These are phyloP conservation scores for Diplodus sargus DNA, from an alignment of 2,797 vertebrate species.

Conservation along the genomic window DNA sequence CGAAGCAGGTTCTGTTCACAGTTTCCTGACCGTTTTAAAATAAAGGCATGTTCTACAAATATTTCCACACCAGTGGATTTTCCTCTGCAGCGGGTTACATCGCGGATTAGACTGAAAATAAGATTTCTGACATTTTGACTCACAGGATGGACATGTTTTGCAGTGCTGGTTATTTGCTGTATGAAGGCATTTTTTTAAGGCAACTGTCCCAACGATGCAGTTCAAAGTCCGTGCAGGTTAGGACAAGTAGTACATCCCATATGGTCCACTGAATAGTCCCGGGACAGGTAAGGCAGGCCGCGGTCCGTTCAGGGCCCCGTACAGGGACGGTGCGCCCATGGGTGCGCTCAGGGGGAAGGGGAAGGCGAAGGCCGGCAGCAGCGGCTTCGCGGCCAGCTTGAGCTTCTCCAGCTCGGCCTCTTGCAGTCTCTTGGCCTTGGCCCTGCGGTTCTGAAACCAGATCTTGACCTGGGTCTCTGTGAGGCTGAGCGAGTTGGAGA, in stretches of 20 bases:
- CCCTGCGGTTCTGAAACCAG: conserved; percentile 91
- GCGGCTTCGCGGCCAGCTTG: conserved; percentile 87
- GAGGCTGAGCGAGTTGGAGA: conserved; percentile 88
- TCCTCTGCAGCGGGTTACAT: conserved; percentile 1
- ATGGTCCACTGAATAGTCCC: conserved; percentile 86
- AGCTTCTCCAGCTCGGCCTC: conserved; percentile 89
- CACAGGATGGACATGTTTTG: conserved; percentile 20
- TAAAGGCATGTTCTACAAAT: neutral
- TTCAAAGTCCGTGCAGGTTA: conserved; percentile 71
- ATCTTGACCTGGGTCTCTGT: conserved; percentile 92
- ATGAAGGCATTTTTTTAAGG: conserved; percentile 43
- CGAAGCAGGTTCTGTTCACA: neutral
- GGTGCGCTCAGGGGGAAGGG: conserved; percentile 85
- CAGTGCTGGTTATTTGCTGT: conserved; percentile 38
- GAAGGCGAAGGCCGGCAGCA: conserved; percentile 86
- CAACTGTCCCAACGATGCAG: conserved; percentile 38
- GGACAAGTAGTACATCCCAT: conserved; percentile 90
- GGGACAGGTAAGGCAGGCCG: conserved; percentile 83
- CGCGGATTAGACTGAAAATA: neutral
- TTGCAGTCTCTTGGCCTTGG: conserved; percentile 90
- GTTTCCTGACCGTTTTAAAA: neutral
- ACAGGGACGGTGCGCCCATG: conserved; percentile 81
- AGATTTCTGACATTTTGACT: conserved; percentile 15
- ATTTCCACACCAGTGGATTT: neutral
- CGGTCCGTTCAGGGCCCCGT: conserved; percentile 79